Conservation (phyloP, 92 coral and sea anemone genomes). For the Epizoanthus scotinus region DNA sequence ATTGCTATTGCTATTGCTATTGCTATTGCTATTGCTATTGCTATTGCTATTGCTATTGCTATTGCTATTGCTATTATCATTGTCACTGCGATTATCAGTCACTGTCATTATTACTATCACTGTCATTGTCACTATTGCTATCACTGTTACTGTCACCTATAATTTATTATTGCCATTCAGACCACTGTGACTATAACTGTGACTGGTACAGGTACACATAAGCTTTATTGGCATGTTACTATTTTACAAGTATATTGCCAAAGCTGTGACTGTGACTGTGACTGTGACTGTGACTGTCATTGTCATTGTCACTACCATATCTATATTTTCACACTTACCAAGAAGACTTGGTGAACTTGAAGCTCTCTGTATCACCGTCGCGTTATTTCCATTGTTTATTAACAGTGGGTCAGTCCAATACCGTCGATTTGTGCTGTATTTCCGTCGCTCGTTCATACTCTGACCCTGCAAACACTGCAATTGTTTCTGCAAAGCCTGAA, state of each 20-base stretch:
- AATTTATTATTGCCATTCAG: neutral
- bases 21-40: neutral
- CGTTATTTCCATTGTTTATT: constrained; percentile 40
- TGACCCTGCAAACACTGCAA: constrained; percentile 64
- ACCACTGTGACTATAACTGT: too few species aligned
- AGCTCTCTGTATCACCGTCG: constrained; percentile 59
- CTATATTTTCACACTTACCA: constrained; percentile 49
- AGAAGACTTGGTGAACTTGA: constrained; percentile 80
- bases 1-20: neutral
- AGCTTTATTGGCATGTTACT: too few species aligned
- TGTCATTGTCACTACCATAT: neutral
- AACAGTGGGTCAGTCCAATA: constrained; percentile 73
- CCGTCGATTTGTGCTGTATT: constrained; percentile 69
- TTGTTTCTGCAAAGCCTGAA: constrained; percentile 64
- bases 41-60: neutral
- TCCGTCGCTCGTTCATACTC: constrained; percentile 67
- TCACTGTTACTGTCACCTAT: neutral
- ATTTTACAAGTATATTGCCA: neutral
- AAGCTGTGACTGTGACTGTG: neutral
- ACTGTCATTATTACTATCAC: constrained; percentile 5
- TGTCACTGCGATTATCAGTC: neutral
- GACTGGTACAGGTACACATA: too few species aligned
- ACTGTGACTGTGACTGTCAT: constrained; percentile 1
- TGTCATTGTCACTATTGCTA: neutral
- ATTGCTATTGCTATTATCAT: too few species aligned